Evolutionary conservation across 2,888 invertebrate genomes (phyloP), one percentile per base, ranked within the genome.

Genomic region (Ormyrus pomaceus): DNA sequence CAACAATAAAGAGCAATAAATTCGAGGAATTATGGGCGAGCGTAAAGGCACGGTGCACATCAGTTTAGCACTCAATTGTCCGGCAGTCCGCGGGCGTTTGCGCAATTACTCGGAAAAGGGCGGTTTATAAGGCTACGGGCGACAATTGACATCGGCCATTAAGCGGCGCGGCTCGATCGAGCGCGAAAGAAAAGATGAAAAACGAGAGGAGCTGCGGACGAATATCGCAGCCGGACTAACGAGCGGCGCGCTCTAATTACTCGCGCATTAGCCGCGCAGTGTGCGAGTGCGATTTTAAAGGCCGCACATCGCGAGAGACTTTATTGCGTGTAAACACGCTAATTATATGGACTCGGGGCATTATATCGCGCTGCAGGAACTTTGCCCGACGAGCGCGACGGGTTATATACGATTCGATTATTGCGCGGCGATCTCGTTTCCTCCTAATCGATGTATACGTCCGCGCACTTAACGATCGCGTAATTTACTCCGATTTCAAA

Each of bases 281-380:
- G 1, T 19, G 19, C 19, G 19, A 19, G 19, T 2, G 19, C 19
- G 19, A 19, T 19, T 19, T 19, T 19, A 19, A 19, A n/a, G 55
- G 45, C 68, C 19, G 19, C 19, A 19, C 19, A 19, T 19, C 19
- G 19, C 46, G 64, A 76, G 64, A 76, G 78, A 77, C 80, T 83
- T 82, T 81, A 84, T 83, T 80, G 83, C 83, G 82, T 84, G 84
- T 84, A 84, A 84, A 83, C 84, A 82, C 79, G 84, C 83, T 85
- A 84, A 85, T 84, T 84, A 83, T 64, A 59, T 77, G 76, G 62
- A 65, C 77, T 56, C 65, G 58, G 51, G 34, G 46, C 13, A 55
- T 46, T 19, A 64, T 53, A n/a, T 5, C 62, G 45, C 61, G 46
- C 8, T 51, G 51, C 59, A 68, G 13, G 11, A 50, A 45, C 11